Evolutionary conservation across 2,113 vertebrate genomes (phyloP), one percentile per base, ranked within the genome.

Genomic region (Semicossyphus pulcher): DNA sequence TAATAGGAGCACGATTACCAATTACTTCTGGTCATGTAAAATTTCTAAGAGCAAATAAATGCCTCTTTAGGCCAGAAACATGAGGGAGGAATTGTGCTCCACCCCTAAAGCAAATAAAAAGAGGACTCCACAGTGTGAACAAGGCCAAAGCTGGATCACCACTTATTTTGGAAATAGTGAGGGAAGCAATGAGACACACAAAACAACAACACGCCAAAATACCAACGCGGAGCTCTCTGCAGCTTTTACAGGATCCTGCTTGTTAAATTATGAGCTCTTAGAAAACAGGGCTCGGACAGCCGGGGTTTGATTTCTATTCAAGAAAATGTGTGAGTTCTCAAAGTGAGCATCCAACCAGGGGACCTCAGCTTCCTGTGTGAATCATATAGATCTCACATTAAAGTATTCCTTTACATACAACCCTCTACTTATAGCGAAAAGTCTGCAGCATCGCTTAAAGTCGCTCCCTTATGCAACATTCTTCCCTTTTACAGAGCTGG

Each of bases 401-500:
- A 12, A 60, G 49, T 52, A 45, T 80, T 60, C 18, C 51, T 73
- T 78, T 49, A 70, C 45, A 70, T 44, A 36, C 39, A 63, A 25
- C n/a, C 32, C 32, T 72, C 20, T 31, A 34, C 28, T 51, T 51
- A 60, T 23, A 56, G 61, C 10, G n/a, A 6, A 74, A 73, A 52
- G 58, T 76, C 74, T 81, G 44, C 42, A 49, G 65, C 15, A 53
- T 54, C 28, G 31, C 81, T 68, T 88, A 61, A 82, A 82, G 76
- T 79, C 37, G 77, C 85, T 79, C 83, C 75, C 83, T 74, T 51
- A 74, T 81, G 76, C 65, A 81, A 32, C 39, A 70, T 52, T 79
- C 83, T 81, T 59, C 29, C 37, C 49, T 62, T 83, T 84, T 69
- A 76, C 63, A 78, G 83, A 37, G 49, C 76, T 87, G 81, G 75